phyloP scores from a whole-genome alignment of 1,140 invertebrate genomes.

The Psix sp. region DNA sequence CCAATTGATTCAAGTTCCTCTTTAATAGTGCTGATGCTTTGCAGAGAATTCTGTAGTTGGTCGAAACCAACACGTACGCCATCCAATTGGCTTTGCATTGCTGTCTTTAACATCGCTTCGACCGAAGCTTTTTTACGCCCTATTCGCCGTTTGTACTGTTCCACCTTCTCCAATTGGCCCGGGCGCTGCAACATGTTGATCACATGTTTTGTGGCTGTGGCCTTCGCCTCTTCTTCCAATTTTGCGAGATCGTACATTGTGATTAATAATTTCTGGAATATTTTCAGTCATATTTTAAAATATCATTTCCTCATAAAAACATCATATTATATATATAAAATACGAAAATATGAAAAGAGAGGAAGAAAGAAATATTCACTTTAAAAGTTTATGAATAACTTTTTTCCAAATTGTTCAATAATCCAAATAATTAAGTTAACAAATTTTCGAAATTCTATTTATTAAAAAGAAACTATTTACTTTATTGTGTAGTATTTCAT shows the following conservation, averaged over 20 bases:
- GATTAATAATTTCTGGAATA: too few species aligned
- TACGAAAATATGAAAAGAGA: too few species aligned
- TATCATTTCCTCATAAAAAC: too few species aligned
- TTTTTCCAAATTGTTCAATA: too few species aligned
- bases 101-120: conserved; percentile 98
- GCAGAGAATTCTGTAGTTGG: conserved; percentile 88
- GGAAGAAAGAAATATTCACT: too few species aligned
- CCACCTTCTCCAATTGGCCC: conserved; percentile 96
- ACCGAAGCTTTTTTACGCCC: conserved; percentile 93
- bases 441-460: too few species aligned
- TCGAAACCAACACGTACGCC: conserved; percentile 95
- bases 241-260: conserved; percentile 82
- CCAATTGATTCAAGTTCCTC: conserved; percentile 77
- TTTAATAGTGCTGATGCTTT: conserved; percentile 88
- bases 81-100: conserved; percentile 98
- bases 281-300: too few species aligned
- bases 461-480: too few species aligned
- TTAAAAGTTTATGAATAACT: too few species aligned
- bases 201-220: conserved; percentile 91
- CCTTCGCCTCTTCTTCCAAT: conserved; percentile 90
- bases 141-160: conserved; percentile 90
- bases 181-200: conserved; percentile 95
- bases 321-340: too few species aligned
- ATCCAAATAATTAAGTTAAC: too few species aligned
- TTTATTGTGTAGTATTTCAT: too few species aligned